Conservation (phyloP, 2,888 invertebrate species). For the Tiphia femorata region DNA sequence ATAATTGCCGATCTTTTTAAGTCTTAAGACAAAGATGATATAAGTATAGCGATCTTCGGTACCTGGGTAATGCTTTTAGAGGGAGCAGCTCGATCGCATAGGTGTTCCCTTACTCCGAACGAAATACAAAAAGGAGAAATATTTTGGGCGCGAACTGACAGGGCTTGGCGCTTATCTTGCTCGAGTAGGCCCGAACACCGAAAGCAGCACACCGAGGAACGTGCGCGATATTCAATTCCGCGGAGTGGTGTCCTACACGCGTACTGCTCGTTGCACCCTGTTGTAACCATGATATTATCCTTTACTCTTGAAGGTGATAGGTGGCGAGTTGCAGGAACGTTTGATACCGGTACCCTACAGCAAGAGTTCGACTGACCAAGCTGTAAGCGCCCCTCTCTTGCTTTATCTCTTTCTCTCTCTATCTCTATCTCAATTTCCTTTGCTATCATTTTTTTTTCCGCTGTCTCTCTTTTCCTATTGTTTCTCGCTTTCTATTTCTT, state of each 20-base stretch:
- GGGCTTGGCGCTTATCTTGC: too few relatives aligned
- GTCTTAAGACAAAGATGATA: too few relatives aligned
- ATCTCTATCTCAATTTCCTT: slow-evolving; percentile 50
- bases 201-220: too few relatives aligned
- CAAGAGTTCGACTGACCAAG: slow-evolving; percentile 99
- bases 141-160: too few relatives aligned
- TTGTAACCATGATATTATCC: slow-evolving; percentile 72
- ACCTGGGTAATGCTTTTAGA: too few relatives aligned
- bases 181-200: too few relatives aligned
- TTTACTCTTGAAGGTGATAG: slow-evolving; percentile 99
- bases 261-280: slow-evolving; percentile 62
- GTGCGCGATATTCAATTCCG: slow-evolving; percentile 10
- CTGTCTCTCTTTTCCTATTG: slow-evolving; percentile 16
- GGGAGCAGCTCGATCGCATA: too few relatives aligned
- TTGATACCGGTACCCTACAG: slow-evolving; percentile 99
- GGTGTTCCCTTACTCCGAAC: too few relatives aligned
- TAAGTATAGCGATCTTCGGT: too few relatives aligned
- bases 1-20: too few relatives aligned
- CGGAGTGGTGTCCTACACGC: slow-evolving; percentile 47
- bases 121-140: too few relatives aligned
- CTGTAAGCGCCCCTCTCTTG: slow-evolving; percentile 87
- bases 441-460: slow-evolving; percentile 36
- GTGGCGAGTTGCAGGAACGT: slow-evolving; percentile 99
- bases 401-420: slow-evolving; percentile 69
- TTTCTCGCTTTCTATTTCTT: slow-evolving; percentile 23